These are phyloP conservation scores for Neuroterus valhalla DNA, from an alignment of 1,140 invertebrate genomes.

Conservation along the genomic window DNA sequence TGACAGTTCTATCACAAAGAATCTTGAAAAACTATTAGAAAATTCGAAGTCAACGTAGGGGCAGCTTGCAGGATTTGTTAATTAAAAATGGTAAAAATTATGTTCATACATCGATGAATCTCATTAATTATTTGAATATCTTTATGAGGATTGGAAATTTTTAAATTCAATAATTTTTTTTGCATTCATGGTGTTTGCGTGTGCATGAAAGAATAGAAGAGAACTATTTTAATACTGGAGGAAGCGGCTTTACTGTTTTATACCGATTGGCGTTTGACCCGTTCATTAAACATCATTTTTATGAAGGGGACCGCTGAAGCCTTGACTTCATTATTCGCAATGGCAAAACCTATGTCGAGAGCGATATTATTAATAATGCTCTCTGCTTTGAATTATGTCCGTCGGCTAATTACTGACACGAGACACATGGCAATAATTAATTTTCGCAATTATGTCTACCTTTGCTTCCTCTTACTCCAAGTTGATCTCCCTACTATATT, in stretches of 20 bases:
- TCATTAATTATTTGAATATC: too few species aligned
- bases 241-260: background rate
- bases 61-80: too few species aligned
- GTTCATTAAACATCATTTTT: conserved; percentile 3
- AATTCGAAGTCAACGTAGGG: too few species aligned
- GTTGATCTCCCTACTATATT: background rate
- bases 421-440: conserved; percentile 71
- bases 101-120: too few species aligned
- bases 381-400: conserved; percentile 69
- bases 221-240: background rate
- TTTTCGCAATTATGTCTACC: conserved; percentile 68
- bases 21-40: too few species aligned
- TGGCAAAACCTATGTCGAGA: conserved; percentile 47
- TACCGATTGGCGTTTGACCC: background rate
- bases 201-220: background rate
- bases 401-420: conserved; percentile 66
- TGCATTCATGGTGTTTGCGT: too few species aligned
- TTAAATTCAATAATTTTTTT: too few species aligned
- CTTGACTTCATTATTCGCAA: conserved; percentile 10
- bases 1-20: background rate
- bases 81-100: too few species aligned
- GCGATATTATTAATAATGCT: conserved; percentile 70
- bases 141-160: too few species aligned
- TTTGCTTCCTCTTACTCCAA: conserved; percentile 47
- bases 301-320: background rate